Conservation (phyloP, 2,797 vertebrate species). For the Xenops minutus region DNA sequence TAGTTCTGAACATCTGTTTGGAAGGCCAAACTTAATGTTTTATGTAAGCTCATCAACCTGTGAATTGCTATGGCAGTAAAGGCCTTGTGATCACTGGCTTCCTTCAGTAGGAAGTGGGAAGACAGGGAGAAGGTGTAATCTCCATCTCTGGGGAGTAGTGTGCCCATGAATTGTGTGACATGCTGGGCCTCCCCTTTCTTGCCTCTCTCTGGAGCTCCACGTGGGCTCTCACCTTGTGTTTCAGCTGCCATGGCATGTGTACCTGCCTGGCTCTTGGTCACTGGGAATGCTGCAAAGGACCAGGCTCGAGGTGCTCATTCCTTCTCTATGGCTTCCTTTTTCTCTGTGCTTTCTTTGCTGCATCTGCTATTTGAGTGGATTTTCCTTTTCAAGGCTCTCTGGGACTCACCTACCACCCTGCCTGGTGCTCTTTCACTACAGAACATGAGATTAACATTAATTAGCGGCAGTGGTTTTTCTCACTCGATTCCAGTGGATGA, state of each 20-base stretch:
- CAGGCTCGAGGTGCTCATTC: neutral
- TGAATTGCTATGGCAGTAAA: neutral
- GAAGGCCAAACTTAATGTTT: neutral
- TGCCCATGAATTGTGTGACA: neutral
- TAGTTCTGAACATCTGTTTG: neutral
- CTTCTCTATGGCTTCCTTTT: neutral
- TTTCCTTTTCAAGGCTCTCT: neutral
- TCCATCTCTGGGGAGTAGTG: neutral
- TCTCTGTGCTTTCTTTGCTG: neutral
- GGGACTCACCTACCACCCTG: neutral
- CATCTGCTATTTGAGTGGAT: neutral
- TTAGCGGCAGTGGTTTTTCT: neutral
- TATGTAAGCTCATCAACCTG: neutral
- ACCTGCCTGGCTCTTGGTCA: neutral
- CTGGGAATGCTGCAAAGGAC: neutral
- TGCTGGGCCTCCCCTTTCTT: neutral
- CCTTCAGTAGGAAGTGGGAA: neutral
- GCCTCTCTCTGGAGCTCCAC: rapidly evolving
- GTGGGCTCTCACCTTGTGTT: neutral
- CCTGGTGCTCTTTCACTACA: neutral
- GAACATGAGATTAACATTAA: neutral
- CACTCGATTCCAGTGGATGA: neutral
- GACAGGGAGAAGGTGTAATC: neutral
- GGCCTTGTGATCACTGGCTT: neutral
- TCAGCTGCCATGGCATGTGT: neutral